These are phyloP conservation scores for Coenonympha arcania DNA, from an alignment of 2,888 invertebrate genomes.

Conservation along the genomic window DNA sequence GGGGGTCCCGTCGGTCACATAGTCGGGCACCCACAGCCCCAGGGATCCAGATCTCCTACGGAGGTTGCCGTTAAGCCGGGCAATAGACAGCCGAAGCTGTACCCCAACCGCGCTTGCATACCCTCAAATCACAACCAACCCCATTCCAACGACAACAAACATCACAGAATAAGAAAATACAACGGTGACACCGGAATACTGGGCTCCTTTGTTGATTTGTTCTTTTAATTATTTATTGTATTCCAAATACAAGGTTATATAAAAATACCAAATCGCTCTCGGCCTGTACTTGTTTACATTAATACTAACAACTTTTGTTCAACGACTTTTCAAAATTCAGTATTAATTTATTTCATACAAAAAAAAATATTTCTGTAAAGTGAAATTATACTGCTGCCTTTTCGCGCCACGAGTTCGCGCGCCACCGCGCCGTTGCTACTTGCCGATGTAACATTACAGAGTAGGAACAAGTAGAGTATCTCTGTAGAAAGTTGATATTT, in stretches of 20 bases:
- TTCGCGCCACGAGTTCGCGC: no score
- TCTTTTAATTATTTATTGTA: constrained; percentile 47
- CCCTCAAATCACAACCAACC: constrained; percentile 8
- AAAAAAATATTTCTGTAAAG: no score
- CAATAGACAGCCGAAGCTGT: constrained; percentile 21
- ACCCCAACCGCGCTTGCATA: constrained; percentile 13
- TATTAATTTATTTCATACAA: no score
- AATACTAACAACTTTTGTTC: no score
- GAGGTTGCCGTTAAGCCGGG: constrained; percentile 14
- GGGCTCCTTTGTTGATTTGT: constrained; percentile 59
- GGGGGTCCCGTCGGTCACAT: constrained; percentile 52
- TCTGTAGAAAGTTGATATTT: no score
- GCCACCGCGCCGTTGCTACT: no score
- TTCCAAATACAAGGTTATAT: constrained; percentile 7
- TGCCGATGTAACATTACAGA: no score
- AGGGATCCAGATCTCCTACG: constrained; percentile 27
- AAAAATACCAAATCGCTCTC: no score
- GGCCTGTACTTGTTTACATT: no score
- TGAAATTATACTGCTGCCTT: no score
- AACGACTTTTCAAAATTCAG: no score
- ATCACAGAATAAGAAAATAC: constrained; percentile 35
- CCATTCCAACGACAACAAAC: constrained; percentile 22
- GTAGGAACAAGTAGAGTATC: no score
- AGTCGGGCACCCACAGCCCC: constrained; percentile 45
- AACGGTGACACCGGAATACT: constrained; percentile 41